Evolutionary conservation across 2,113 vertebrate genomes (phyloP).

Genomic region (Orycteropus afer): DNA sequence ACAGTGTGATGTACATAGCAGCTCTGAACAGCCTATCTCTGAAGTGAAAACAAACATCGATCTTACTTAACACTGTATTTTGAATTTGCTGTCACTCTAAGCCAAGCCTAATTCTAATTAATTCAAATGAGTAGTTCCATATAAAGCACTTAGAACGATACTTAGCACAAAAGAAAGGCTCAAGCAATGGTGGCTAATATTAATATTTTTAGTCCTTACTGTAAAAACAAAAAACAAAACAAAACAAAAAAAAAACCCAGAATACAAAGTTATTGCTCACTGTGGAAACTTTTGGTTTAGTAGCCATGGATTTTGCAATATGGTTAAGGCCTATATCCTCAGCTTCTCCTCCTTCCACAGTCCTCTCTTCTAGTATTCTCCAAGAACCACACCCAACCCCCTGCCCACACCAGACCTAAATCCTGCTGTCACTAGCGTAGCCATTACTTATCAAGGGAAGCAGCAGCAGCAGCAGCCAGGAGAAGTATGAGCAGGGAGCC

Average conservation of each 20-base stretch:
- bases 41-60: not conserved
- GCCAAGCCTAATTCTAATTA: constrained; percentile 8
- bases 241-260: too few species aligned
- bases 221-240: too few species aligned
- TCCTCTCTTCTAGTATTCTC: not conserved
- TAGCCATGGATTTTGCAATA: not conserved
- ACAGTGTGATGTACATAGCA: not conserved
- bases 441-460: constrained; percentile 47
- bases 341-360: rapidly evolving
- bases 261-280: not conserved
- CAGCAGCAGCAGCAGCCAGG: not conserved
- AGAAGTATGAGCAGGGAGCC: constrained; percentile 67
- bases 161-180: not conserved
- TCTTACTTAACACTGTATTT: not conserved
- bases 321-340: not conserved
- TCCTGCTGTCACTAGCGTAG: constrained; percentile 35
- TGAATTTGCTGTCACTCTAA: not conserved
- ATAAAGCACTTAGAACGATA: not conserved
- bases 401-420: not conserved
- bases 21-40: not conserved
- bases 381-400: too few species aligned
- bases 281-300: not conserved
- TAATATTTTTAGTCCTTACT: not conserved
- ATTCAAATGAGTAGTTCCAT: not conserved
- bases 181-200: not conserved